phyloP scores from a whole-genome alignment of 2,113 vertebrate species.

The Agapornis roseicollis region DNA sequence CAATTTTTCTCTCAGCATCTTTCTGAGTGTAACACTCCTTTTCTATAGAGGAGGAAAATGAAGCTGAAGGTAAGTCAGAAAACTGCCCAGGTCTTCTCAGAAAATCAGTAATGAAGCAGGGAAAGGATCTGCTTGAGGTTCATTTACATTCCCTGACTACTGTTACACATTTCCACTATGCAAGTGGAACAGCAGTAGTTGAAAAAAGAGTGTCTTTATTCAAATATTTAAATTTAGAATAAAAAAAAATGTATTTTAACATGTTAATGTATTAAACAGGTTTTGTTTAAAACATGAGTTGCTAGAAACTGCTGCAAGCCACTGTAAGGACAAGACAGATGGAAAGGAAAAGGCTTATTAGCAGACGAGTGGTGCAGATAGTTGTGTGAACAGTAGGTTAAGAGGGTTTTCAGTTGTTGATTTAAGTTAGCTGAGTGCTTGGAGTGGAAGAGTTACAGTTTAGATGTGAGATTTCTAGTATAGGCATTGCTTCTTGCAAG shows the following conservation, averaged over 20 bases:
- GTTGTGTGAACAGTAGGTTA: not conserved
- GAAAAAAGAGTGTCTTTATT: not conserved
- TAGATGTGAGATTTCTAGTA: not conserved
- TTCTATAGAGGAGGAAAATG: not conserved
- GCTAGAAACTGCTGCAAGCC: not conserved
- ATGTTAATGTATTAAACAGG: not conserved
- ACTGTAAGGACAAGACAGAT: not conserved
- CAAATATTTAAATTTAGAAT: not conserved
- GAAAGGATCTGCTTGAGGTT: not conserved
- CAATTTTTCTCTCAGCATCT: not conserved
- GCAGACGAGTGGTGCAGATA: not conserved
- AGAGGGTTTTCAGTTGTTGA: not conserved
- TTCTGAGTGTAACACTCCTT: not conserved
- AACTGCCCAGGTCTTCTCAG: not conserved
- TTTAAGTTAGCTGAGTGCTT: not conserved
- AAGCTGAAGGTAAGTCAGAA: not conserved
- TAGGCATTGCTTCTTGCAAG: not conserved
- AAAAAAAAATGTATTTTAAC: not conserved
- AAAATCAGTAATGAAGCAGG: not conserved
- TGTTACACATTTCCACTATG: not conserved
- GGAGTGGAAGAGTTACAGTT: not conserved
- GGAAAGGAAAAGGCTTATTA: not conserved
- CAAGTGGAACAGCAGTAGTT: not conserved
- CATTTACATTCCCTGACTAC: not conserved
- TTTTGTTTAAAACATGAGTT: not conserved